These are phyloP conservation scores for Ranitomeya variabilis DNA, from an alignment of 2,113 vertebrate genomes.

Conservation along the genomic window DNA sequence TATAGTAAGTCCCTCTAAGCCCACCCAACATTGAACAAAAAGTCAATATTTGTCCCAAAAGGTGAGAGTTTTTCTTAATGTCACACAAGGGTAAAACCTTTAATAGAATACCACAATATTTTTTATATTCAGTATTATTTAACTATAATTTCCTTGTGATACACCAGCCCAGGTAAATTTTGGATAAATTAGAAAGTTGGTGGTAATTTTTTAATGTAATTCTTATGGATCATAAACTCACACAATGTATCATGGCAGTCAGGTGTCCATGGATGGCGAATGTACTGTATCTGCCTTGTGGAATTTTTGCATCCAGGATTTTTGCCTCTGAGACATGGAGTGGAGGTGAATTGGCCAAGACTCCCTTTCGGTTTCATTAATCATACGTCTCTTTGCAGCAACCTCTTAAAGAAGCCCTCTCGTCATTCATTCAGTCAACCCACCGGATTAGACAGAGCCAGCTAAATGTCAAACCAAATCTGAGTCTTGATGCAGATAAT, in stretches of 20 bases:
- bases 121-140: neutral
- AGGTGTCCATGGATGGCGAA: slow-evolving; percentile 45
- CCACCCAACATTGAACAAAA: no score
- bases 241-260: neutral
- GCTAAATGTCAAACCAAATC: slow-evolving; percentile 99
- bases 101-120: no score
- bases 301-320: slow-evolving; percentile 80
- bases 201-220: neutral
- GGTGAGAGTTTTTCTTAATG: no score
- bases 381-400: slow-evolving; percentile 89
- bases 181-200: neutral
- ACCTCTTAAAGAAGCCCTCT: slow-evolving; percentile 96
- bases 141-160: neutral
- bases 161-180: neutral
- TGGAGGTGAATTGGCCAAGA: slow-evolving; percentile 96
- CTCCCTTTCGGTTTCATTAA: slow-evolving; percentile 98
- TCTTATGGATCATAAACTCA: no score
- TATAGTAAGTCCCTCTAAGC: no score
- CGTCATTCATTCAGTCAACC: slow-evolving; percentile 98
- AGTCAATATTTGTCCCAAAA: no score
- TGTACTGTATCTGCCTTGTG: slow-evolving; percentile 69
- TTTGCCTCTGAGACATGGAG: slow-evolving; percentile 91
- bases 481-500: slow-evolving; percentile 99
- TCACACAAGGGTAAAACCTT: no score
- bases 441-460: slow-evolving; percentile 99